Evolutionary conservation across 2,888 invertebrate genomes (phyloP), one percentile per base, ranked within the genome.

Genomic region (Theretra japonica): DNA sequence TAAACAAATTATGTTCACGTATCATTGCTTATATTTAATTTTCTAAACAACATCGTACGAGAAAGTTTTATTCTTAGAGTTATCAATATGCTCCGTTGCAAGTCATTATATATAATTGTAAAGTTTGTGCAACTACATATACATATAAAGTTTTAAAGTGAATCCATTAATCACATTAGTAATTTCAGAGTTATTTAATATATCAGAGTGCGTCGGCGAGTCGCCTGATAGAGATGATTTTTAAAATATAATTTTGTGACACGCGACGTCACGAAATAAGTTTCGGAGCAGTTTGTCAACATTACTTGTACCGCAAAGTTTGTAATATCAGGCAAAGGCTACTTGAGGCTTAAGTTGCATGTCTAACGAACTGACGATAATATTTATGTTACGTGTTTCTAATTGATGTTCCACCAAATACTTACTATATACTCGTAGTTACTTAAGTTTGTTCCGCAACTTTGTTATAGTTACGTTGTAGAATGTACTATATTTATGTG

Each of bases 1-100:
- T 83, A 86, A 88, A 88, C 83, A 85, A 82, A 75, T 82, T 80
- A 76, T 74, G 76, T 25, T 19, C 48, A 57, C 11, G 68, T 58
- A 48, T 56, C 23, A 62, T 65, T 53, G 4, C 17, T 58, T 58
- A 21, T 1, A 69, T 41, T 48, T 48, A 48, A n/a, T 48, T 60
- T 59, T 48, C 3, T 58, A 21, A 25, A 28, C 23, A 23, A 59
- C 23, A 25, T n/a, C 19, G 6, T n/a, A 28, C 11, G 57, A 21
- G 21, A 23, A 58, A 58, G 4, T 58, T 58, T 25, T 25, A 58
- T 58, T 23, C 17, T 3, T 4, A 1, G 17, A 25, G 23, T 58
- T 4, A 58, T 25, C 4, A 11, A 62, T 62, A 15, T 62, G n/a
- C 2, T n/a, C 30, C 28, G 15, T 48, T 17, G 48, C 48, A 65